These are phyloP conservation scores for Sorex maritimensis DNA, from an alignment of 2,797 vertebrate species.

Conservation along the genomic window DNA sequence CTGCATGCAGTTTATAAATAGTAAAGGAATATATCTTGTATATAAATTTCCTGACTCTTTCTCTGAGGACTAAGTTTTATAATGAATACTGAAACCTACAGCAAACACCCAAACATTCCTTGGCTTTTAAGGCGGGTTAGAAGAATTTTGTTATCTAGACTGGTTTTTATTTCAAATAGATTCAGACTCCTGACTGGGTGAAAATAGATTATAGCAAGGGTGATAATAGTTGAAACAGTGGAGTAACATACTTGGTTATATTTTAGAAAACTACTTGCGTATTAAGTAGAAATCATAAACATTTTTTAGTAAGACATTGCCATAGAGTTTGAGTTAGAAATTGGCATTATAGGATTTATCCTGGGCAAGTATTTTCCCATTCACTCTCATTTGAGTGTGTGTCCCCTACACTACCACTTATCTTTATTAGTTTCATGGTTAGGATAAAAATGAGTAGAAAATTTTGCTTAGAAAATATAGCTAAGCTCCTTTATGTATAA, in stretches of 20 bases:
- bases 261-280: conserved; percentile 21
- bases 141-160: conserved; percentile 42
- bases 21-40: neutral
- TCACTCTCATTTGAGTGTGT: neutral
- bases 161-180: fast-evolving
- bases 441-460: conserved; percentile 27
- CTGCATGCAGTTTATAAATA: neutral
- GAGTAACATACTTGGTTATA: conserved; percentile 48
- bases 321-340: conserved; percentile 44
- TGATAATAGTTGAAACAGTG: conserved; percentile 64
- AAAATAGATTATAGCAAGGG: conserved; percentile 62
- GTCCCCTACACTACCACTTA: neutral
- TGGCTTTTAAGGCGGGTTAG: conserved; percentile 61
- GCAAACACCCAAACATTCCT: neutral
- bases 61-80: neutral
- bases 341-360: neutral
- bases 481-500: conserved; percentile 25
- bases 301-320: conserved; percentile 3
- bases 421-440: conserved; percentile 28
- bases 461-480: conserved; percentile 2
- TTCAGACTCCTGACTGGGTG: conserved; percentile 47
- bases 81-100: conserved; percentile 29
- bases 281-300: conserved; percentile 52
- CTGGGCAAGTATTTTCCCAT: neutral
- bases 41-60: conserved; percentile 35